phyloP scores from a whole-genome alignment of 2,888 invertebrate species.

The Sycophila texana region DNA sequence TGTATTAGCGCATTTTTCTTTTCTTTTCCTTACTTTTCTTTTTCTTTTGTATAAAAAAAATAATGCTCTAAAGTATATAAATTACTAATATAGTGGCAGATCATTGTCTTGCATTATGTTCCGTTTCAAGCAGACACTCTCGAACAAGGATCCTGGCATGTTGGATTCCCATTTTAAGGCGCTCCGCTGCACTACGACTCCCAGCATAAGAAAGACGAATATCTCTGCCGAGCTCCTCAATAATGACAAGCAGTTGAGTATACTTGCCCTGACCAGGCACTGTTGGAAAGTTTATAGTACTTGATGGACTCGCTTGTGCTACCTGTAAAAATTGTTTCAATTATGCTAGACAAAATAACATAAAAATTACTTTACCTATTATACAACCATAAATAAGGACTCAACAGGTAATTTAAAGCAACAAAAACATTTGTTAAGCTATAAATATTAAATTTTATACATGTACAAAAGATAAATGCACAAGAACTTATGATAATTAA shows the following conservation, averaged over 20 bases:
- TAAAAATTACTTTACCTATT: no score
- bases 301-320: constrained; percentile 72
- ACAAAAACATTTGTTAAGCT: no score
- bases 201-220: constrained; percentile 74
- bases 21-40: no score
- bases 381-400: no score
- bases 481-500: no score
- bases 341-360: no score
- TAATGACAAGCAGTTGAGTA: constrained; percentile 73
- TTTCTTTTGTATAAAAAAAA: constrained; percentile 47
- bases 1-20: constrained; percentile 21
- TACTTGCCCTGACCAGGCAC: constrained; percentile 75
- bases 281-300: constrained; percentile 71
- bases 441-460: no score
- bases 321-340: constrained; percentile 54
- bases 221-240: constrained; percentile 76
- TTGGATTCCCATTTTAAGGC: constrained; percentile 74
- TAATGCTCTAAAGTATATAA: constrained; percentile 54
- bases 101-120: constrained; percentile 75
- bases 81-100: constrained; percentile 60
- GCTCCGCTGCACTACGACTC: constrained; percentile 73
- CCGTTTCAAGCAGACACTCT: constrained; percentile 73
- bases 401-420: no score
- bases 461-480: no score
- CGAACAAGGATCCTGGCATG: constrained; percentile 73